A percentile compares a stretch with the other conserved stretches of the same genome.
Conservation (phyloP, 2,113 vertebrate species). For the Rostratula benghalensis region DNA sequence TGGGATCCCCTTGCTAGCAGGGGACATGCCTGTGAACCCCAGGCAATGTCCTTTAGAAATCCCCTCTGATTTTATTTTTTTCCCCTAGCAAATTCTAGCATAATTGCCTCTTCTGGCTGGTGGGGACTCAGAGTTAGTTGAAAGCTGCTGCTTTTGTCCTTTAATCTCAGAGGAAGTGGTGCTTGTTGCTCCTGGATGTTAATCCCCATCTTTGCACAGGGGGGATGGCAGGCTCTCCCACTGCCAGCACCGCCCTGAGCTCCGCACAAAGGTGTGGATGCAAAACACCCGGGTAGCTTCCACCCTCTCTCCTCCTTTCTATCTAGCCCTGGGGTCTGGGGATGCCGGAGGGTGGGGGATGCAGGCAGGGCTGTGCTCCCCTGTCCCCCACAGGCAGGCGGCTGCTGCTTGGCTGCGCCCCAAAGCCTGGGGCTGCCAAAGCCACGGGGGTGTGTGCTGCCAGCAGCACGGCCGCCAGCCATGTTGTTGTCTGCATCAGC, state of each 20-base stretch:
- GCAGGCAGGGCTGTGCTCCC: not conserved
- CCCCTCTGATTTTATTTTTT: not conserved
- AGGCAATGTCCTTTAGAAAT: not conserved
- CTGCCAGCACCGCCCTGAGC: not conserved
- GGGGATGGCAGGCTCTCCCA: not conserved
- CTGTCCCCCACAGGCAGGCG: not conserved
- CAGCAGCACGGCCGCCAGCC: not conserved
- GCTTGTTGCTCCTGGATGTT: slow-evolving; percentile 12
- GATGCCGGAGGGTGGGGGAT: not conserved
- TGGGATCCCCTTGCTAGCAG: not conserved
- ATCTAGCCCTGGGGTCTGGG: not conserved
- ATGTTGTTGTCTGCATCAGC: not conserved
- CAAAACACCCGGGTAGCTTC: not conserved
- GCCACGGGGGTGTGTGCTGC: not conserved
- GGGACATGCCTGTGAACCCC: not conserved
- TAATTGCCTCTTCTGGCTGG: not conserved
- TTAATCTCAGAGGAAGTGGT: not conserved
- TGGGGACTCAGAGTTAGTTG: slow-evolving; percentile 5
- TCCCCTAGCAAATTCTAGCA: not conserved
- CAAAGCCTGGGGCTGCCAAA: not conserved
- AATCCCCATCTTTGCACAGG: not conserved
- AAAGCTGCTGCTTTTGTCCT: slow-evolving; percentile 34
- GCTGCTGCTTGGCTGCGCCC: not conserved
- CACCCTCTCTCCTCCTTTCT: not conserved
- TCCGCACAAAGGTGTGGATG: not conserved